Percentiles rank a stretch among this genome's conserved stretches.
These are phyloP conservation scores for Cryptops parisi DNA, from an alignment of 2,888 invertebrate genomes.

Conservation along the genomic window DNA sequence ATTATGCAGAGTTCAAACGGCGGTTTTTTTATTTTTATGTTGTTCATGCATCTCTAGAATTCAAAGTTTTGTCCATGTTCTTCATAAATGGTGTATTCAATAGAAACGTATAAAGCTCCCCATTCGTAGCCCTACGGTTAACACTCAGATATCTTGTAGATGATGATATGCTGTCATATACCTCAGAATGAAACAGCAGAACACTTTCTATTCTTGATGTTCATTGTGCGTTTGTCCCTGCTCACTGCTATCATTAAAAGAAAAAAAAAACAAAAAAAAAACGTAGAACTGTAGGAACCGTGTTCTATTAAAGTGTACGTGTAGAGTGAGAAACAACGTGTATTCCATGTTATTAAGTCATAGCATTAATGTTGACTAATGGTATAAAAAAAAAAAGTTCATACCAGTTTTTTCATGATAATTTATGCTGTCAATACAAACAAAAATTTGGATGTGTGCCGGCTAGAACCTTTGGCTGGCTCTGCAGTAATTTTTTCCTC, in stretches of 20 bases:
- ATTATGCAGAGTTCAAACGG: constrained; percentile 12
- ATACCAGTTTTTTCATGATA: constrained; percentile 4
- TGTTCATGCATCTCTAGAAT: neutral
- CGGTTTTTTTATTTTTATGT: neutral
- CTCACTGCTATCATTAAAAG: constrained; percentile 8
- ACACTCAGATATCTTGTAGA: constrained; percentile 9
- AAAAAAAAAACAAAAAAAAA: too few relatives aligned
- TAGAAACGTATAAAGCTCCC: constrained; percentile 5
- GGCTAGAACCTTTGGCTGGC: constrained; percentile 4
- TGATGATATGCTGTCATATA: constrained; percentile 12
- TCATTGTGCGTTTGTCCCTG: constrained; percentile 14
- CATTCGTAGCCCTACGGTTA: constrained; percentile 2
- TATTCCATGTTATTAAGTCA: constrained; percentile 8
- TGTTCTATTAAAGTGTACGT: constrained; percentile 14
- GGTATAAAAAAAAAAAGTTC: neutral
- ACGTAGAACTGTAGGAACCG: constrained; percentile 5
- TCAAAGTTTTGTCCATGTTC: neutral
- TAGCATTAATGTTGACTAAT: constrained; percentile 11
- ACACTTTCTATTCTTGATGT: constrained; percentile 14
- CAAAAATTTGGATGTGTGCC: constrained; percentile 10
- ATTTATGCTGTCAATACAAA: constrained; percentile 2
- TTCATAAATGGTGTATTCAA: neutral
- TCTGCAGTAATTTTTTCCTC: too few relatives aligned
- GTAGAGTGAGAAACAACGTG: constrained; percentile 11
- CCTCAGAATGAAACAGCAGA: neutral